Percentiles rank a stretch among this genome's conserved stretches.
phyloP scores from a whole-genome alignment of 2,888 invertebrate species.

The Ophion costatus region DNA sequence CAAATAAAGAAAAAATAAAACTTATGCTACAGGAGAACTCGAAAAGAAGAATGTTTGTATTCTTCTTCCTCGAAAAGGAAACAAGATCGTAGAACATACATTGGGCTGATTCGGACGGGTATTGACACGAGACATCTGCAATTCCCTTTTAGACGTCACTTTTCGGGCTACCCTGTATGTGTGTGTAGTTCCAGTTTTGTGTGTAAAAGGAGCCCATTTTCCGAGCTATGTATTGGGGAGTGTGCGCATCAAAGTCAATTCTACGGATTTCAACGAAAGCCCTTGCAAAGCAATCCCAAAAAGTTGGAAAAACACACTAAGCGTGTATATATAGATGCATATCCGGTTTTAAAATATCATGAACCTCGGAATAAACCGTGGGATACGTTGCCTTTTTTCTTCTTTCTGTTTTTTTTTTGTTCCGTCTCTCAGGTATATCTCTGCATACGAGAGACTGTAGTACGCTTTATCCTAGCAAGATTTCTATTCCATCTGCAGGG shows the following conservation, averaged over 20 bases:
- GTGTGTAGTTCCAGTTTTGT: neutral
- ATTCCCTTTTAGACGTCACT: neutral
- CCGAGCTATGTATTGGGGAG: constrained; percentile 2
- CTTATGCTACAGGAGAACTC: too few species aligned
- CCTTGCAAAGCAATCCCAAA: constrained; percentile 8
- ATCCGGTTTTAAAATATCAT: constrained; percentile 35
- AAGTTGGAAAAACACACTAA: constrained; percentile 35
- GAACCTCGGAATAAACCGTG: constrained; percentile 27
- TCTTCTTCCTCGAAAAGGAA: neutral
- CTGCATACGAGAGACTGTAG: constrained; percentile 34
- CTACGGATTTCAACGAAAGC: constrained; percentile 10
- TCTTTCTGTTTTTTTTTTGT: neutral
- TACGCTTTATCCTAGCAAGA: constrained; percentile 41
- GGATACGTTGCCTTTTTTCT: constrained; percentile 27
- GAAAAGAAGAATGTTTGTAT: too few species aligned
- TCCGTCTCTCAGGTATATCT: constrained; percentile 12
- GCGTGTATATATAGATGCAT: constrained; percentile 6
- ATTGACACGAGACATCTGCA: neutral
- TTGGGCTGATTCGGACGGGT: neutral
- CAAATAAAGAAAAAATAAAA: too few species aligned
- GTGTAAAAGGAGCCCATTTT: neutral
- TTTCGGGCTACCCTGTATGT: neutral
- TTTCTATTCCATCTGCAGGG: constrained; percentile 50
- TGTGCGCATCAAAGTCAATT: constrained; percentile 27
- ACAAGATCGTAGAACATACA: neutral